Evolutionary conservation across 1,140 invertebrate genomes (phyloP).

Genomic region (Galendromus occidentalis): DNA sequence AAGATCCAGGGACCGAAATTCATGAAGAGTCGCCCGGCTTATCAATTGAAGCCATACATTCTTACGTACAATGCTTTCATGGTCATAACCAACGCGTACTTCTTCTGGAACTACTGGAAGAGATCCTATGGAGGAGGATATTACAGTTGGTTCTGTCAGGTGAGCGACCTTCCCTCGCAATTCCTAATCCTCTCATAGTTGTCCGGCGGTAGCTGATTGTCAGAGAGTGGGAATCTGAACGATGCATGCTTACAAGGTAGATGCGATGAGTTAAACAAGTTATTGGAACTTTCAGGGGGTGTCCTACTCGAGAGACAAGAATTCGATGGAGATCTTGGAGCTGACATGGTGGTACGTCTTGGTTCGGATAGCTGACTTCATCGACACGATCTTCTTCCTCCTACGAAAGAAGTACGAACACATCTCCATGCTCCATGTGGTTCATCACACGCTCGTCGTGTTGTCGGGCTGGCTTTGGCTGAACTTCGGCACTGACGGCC

Average conservation of each 20-base stretch:
- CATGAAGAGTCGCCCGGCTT: conserved; percentile 29
- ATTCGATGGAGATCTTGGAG: neutral
- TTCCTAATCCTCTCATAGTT: neutral
- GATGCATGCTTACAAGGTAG: too few species aligned
- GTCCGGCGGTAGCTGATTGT: too few species aligned
- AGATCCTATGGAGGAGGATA: neutral
- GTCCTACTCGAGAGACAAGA: neutral
- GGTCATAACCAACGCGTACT: neutral
- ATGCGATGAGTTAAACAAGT: too few species aligned
- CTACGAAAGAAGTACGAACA: conserved; percentile 74
- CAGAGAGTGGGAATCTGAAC: too few species aligned
- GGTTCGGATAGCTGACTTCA: neutral
- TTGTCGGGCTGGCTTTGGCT: conserved; percentile 82
- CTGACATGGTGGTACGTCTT: conserved; percentile 2
- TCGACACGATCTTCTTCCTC: conserved; percentile 45
- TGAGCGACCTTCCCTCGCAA: too few species aligned
- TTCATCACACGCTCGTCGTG: conserved; percentile 84
- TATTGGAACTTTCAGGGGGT: neutral
- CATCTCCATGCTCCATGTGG: conserved; percentile 77
- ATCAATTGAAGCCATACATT: conserved; percentile 26
- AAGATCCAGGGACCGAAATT: conserved; percentile 24
- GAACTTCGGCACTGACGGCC: conserved; percentile 40
- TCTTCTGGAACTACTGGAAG: neutral
- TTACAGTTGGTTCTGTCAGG: neutral
- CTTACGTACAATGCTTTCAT: neutral